Evolutionary conservation across 2,888 invertebrate genomes (phyloP), one percentile per base, ranked within the genome.

Genomic region (Papilio gigon): DNA sequence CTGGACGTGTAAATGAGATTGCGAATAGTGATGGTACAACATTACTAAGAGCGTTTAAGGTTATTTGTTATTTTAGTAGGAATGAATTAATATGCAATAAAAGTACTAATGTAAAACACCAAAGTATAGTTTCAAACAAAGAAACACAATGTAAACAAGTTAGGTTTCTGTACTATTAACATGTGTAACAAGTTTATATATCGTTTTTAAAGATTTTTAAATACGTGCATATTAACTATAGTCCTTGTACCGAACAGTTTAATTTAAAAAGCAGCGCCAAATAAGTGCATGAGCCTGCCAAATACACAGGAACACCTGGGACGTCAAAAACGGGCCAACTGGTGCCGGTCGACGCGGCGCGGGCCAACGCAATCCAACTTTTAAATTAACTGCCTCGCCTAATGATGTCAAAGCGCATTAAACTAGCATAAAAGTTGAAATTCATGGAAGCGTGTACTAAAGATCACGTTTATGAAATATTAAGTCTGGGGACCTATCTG

Each of bases 391-490:
- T 72, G 71, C 69, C 70, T 67, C 35, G 61, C 62, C 58, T 70
- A 61, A 69, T 61, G 61, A 65, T 71, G 62, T 70, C 67, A 59
- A 25, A 65, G 62, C 44, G 56, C 61, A 62, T 62, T 74, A 74
- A 75, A 75, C 72, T 70, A 73, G 73, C 71, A 67, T 72, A 73
- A 59, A 75, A 75, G 71, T 73, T 75, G 75, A 77, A 83, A 85
- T 83, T 84, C 86, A 84, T 81, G 76, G 78, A 80, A 87, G 81
- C 87, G 83, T 85, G 85, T 78, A 73, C 78, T 80, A 82, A 85
- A 84, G 82, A 86, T 87, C 89, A 90, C 89, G 88, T 89, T 90
- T 89, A 89, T 88, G 90, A 90, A 90, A 91, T 90, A 88, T 89
- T 82, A 88, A 89, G 86, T 88, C 84, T 85, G 80, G 70, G 67